Evolutionary conservation across 2,888 invertebrate species (phyloP).

Genomic region (Cataglyphis rosenhaueri): DNA sequence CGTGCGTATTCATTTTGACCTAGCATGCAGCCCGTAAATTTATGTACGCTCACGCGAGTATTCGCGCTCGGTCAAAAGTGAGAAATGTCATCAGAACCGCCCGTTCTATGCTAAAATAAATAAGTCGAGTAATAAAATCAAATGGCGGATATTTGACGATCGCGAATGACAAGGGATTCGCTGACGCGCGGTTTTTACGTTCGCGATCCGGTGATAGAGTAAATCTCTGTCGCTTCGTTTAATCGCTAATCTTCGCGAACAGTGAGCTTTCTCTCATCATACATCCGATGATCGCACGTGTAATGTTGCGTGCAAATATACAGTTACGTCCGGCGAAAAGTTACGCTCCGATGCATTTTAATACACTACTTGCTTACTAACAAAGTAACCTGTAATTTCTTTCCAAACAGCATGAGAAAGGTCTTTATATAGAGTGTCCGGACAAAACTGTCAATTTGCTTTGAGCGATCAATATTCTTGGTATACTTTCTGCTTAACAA

Average conservation of each 20-base stretch:
- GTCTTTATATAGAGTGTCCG: neutral
- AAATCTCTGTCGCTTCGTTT: neutral
- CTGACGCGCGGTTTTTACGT: slow-evolving; percentile 23
- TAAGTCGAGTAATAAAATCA: slow-evolving; percentile 73
- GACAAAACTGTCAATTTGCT: neutral
- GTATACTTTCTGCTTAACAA: neutral
- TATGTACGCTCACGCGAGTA: slow-evolving; percentile 41
- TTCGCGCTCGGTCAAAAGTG: slow-evolving; percentile 62
- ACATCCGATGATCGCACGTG: neutral
- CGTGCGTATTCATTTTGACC: slow-evolving; percentile 53
- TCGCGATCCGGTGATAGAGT: slow-evolving; percentile 40
- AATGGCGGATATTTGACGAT: slow-evolving; percentile 69
- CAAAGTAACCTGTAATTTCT: slow-evolving; percentile 21
- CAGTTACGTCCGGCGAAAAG: slow-evolving; percentile 12
- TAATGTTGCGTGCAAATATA: slow-evolving; percentile 22
- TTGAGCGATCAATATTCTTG: neutral
- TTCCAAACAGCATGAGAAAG: slow-evolving; percentile 3
- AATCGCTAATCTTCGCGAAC: slow-evolving; percentile 6
- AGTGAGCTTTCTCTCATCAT: slow-evolving; percentile 6
- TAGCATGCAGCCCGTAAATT: slow-evolving; percentile 43
- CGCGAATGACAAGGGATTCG: slow-evolving; percentile 53
- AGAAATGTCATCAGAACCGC: slow-evolving; percentile 72
- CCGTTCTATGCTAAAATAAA: slow-evolving; percentile 73
- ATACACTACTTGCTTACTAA: neutral
- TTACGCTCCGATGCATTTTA: slow-evolving; percentile 19